These are phyloP conservation scores for Dione vanillae DNA, from an alignment of 2,888 invertebrate species.

Conservation along the genomic window DNA sequence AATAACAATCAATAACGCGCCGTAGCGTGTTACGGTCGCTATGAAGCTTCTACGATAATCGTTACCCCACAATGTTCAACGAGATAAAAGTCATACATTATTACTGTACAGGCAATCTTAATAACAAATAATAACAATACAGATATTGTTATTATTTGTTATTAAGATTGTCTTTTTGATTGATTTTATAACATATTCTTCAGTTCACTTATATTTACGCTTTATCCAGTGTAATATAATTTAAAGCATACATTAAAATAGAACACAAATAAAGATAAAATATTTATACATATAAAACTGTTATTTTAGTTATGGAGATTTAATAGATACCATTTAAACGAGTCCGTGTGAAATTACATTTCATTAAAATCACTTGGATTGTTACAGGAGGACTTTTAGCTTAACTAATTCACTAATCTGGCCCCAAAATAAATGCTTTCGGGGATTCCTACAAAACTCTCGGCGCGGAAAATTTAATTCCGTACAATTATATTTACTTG, in stretches of 20 bases:
- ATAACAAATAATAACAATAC: no score
- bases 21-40: slow-evolving; percentile 15
- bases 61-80: not conserved
- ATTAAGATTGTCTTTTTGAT: no score
- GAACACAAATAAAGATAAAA: no score
- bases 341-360: slow-evolving; percentile 29
- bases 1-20: not conserved
- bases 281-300: not conserved
- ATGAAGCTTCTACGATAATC: slow-evolving; percentile 19
- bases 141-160: no score
- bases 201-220: no score
- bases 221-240: no score
- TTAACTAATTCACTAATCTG: slow-evolving; percentile 47
- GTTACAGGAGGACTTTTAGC: slow-evolving; percentile 32
- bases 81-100: slow-evolving; percentile 2
- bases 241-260: no score
- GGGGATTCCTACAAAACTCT: slow-evolving; percentile 5
- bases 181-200: no score
- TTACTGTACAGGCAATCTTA: no score
- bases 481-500: slow-evolving; percentile 29
- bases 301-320: not conserved
- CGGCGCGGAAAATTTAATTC: slow-evolving; percentile 27
- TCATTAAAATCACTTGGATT: slow-evolving; percentile 34
- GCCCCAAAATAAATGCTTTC: slow-evolving; percentile 34
- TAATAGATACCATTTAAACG: slow-evolving; percentile 13